Evolutionary conservation across 2,113 vertebrate species (phyloP).

Genomic region (Chaenogobius annularis): DNA sequence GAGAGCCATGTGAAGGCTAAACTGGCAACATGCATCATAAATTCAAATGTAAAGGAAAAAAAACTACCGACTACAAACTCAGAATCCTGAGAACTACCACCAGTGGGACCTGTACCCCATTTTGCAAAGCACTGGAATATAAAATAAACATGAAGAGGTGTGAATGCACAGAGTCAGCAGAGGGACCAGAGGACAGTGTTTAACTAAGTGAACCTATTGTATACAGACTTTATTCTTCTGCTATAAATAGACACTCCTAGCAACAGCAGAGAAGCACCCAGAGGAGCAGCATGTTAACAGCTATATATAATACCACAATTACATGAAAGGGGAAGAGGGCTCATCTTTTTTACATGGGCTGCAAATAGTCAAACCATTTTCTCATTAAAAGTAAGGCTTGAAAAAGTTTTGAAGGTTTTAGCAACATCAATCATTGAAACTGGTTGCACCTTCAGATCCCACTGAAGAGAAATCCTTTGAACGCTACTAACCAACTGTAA

Average conservation of each 20-base stretch:
- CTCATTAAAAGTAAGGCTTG: too few species aligned
- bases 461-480: too few species aligned
- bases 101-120: background rate
- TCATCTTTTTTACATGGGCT: too few species aligned
- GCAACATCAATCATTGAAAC: too few species aligned
- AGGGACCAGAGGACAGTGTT: slow-evolving; percentile 37
- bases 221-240: slow-evolving; percentile 46
- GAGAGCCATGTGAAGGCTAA: too few species aligned
- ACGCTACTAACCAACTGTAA: too few species aligned
- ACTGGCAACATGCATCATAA: too few species aligned
- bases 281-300: slow-evolving; percentile 49
- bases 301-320: slow-evolving; percentile 27
- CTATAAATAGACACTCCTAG: slow-evolving; percentile 66
- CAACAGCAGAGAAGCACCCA: slow-evolving; percentile 53
- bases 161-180: background rate
- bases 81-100: background rate
- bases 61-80: too few species aligned
- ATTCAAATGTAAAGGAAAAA: too few species aligned
- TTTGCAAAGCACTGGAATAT: background rate
- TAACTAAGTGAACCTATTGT: slow-evolving; percentile 54
- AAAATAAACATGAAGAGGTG: background rate
- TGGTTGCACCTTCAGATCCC: too few species aligned
- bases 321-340: background rate
- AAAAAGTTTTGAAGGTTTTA: too few species aligned
- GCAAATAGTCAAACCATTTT: too few species aligned